These are phyloP conservation scores for Anser cygnoides DNA, from an alignment of 2,113 vertebrate species.

Conservation along the genomic window DNA sequence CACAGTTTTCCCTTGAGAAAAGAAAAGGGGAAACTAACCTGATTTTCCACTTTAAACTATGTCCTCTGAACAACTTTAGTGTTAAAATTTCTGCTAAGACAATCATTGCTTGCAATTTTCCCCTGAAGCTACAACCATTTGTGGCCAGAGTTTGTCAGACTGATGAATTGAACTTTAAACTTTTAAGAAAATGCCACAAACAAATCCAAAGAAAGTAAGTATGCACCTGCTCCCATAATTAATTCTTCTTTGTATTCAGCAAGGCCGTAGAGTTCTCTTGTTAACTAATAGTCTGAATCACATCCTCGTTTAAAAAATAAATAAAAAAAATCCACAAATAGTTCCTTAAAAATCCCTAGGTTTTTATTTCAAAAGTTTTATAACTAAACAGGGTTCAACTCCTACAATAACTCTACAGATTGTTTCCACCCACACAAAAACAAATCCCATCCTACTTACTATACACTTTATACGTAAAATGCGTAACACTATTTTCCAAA, in stretches of 20 bases:
- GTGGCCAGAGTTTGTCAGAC: conserved; percentile 20
- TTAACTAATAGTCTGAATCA: conserved; percentile 57
- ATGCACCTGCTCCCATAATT: conserved; percentile 57
- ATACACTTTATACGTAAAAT: conserved; percentile 15
- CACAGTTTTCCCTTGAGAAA: conserved; percentile 7
- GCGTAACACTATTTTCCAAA: conserved; percentile 33
- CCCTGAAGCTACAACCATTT: background rate
- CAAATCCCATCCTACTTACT: background rate
- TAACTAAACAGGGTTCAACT: conserved; percentile 34
- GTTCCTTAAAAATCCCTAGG: conserved; percentile 1
- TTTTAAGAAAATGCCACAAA: conserved; percentile 45
- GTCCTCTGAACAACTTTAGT: conserved; percentile 24
- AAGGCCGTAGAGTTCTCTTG: background rate
- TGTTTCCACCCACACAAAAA: conserved; percentile 45
- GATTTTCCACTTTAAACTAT: conserved; percentile 36
- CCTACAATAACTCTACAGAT: conserved; percentile 22
- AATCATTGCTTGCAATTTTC: conserved; percentile 29
- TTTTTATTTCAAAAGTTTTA: conserved; percentile 49
- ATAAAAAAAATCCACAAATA: background rate
- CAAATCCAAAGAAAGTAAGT: conserved; percentile 42
- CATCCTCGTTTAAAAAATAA: conserved; percentile 28
- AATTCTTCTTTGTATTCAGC: background rate
- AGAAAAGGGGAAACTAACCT: conserved; percentile 3
- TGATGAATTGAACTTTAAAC: conserved; percentile 40
- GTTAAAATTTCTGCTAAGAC: conserved; percentile 45